Percentiles rank a stretch among this genome's conserved stretches.
These are phyloP conservation scores for Melanocharis versteri DNA, from an alignment of 2,113 vertebrate genomes.

Conservation along the genomic window DNA sequence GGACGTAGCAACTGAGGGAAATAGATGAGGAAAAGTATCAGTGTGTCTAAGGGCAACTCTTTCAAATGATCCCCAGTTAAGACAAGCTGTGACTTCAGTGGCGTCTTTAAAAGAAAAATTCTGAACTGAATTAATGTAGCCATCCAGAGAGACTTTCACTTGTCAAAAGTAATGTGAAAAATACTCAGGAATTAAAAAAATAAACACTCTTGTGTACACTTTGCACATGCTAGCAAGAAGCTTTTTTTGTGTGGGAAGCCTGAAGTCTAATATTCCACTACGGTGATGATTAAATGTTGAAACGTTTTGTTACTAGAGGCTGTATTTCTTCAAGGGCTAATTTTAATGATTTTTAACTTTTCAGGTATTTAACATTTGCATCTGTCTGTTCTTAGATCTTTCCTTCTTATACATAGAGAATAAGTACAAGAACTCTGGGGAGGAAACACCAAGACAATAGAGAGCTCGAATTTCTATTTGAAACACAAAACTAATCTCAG, in stretches of 20 bases:
- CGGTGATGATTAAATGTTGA: background rate
- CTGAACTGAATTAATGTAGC: background rate
- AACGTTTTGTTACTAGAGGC: background rate
- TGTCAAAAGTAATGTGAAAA: background rate
- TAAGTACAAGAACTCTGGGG: background rate
- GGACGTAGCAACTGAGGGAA: background rate
- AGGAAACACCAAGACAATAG: background rate
- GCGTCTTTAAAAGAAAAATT: background rate
- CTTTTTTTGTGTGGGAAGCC: background rate
- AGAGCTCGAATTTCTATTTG: background rate
- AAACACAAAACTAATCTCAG: background rate
- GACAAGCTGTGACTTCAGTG: background rate
- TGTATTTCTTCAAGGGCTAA: background rate
- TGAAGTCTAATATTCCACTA: background rate
- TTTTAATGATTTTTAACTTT: conserved; percentile 6
- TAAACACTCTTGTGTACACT: background rate
- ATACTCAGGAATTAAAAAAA: background rate
- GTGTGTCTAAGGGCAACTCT: background rate
- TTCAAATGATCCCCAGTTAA: background rate
- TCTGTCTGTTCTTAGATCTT: background rate
- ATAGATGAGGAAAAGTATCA: background rate
- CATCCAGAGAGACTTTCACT: background rate
- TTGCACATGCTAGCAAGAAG: background rate
- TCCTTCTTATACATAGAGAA: background rate
- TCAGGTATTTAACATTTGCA: background rate